These are phyloP conservation scores for Psittacus erithacus DNA, from an alignment of 2,113 vertebrate species.

Conservation along the genomic window DNA sequence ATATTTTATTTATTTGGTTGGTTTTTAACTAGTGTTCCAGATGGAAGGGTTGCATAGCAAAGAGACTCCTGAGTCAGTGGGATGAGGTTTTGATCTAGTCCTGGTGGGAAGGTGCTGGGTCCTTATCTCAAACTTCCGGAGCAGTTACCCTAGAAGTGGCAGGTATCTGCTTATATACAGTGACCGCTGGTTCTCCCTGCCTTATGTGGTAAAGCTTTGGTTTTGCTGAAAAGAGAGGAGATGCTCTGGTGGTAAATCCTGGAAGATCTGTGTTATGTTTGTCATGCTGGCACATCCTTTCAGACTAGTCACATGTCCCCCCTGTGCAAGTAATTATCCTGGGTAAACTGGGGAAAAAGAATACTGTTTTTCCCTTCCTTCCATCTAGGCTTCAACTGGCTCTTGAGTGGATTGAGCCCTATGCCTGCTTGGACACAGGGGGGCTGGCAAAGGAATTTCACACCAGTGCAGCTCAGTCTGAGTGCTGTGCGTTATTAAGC, in stretches of 20 bases:
- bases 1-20: not conserved
- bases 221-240: not conserved
- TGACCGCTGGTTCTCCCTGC: not conserved
- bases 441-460: rapidly evolving
- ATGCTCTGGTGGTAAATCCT: not conserved
- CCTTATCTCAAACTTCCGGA: not conserved
- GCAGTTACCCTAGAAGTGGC: not conserved
- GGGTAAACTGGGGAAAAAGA: not conserved
- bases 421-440: not conserved
- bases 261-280: not conserved
- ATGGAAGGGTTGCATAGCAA: not conserved
- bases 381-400: not conserved
- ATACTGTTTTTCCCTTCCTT: not conserved
- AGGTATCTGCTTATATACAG: not conserved
- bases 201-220: not conserved
- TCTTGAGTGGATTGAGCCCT: not conserved
- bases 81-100: not conserved
- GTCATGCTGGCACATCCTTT: not conserved
- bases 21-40: not conserved
- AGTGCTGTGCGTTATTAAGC: not conserved
- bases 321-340: not conserved
- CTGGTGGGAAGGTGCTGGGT: not conserved
- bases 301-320: not conserved
- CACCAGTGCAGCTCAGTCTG: rapidly evolving
- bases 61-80: not conserved